Evolutionary conservation across 2,797 vertebrate species (phyloP), one percentile per base, ranked within the genome.

Genomic region (Thaleichthys pacificus): DNA sequence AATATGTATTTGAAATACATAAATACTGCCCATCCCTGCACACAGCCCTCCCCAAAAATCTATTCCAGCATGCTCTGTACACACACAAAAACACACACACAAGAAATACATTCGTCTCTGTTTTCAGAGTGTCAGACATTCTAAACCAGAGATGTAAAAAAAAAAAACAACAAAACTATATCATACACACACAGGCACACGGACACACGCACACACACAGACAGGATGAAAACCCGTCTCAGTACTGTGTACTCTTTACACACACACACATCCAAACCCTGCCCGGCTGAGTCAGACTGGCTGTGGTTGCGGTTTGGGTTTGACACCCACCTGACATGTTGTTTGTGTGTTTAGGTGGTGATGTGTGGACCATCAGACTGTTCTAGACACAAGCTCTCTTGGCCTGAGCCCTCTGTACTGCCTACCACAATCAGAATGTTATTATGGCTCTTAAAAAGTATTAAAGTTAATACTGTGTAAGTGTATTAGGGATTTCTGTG

Each of bases 201-300:
- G 4, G 8, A 66, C 63, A 14, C 63, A 66, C 35, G 21, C 63
- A 47, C 63, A 42, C 63, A 65, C 63, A 42, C 63, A 65, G 32
- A 35, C 4, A 35, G 32, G 32, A 35, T 35, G 4, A 35, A 35
- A 35, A 7, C 3, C 32, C 3, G 32, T 35, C 5, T 35, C 32
- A 35, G 32, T 35, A 35, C 32, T 35, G 32, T 35, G 32, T 35
- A 35, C 32, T 35, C 32, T 35, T 35, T 17, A 38, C 28, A 35
- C 30, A 4, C 30, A 35, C 32, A 35, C 32, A 35, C 32, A 35
- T 35, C 32, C 28, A 4, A 82, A 70, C 17, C 66, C 74, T 71
- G 70, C 60, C 76, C 66, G 77, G 71, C 69, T 80, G 70, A 69
- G 69, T 75, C 51, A 61, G 70, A 68, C 21, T 76, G 6, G 65